Base-by-base conservation (phyloP, 2,797 vertebrate genomes). In the Denticeps clupeoides region DNA sequence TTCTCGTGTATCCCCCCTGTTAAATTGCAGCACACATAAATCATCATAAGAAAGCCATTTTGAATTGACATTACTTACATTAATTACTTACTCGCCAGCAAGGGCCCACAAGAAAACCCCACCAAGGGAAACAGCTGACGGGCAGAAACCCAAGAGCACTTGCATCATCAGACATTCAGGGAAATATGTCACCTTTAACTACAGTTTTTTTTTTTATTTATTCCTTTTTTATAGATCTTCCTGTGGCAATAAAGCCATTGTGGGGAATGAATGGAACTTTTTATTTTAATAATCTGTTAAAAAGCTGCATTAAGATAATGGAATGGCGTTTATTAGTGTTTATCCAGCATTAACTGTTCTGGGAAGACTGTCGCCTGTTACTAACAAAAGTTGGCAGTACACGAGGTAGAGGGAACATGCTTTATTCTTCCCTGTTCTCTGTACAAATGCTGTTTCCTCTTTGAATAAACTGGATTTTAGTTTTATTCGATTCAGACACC, bases 1-100 rank as follows among this genome's bases (percentile, higher is more conserved):
- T 41, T 58, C 74, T 74, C 73, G 67, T 72, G 65, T 65, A 33
- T 69, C 55, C 45, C 41, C 56, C 71, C 67, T 57, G 62, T 71
- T 68, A 72, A 75, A 64, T 65, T 56, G 49, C 56, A 50, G 47
- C 29, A 44, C 48, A 27, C 57, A 76, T 69, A 67, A 74, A 73
- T 76, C 69, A 69, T 56, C 55, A 65, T 43, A 63, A 60, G 59
- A 69, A 64, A 63, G 44, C 51, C 55, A 68, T 60, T 68, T 63
- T 60, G 47, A 51, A 41, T 65, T 62, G 56, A 66, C 57, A 63
- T 72, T 47, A 54, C 56, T 64, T 71, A 69, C 57, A 62, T 62
- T 65, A n/a, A n/a, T n/a, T n/a, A n/a, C n/a, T n/a, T n/a, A n/a
- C 38, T 47, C 8, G 45, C 48, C 35, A 21, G 23, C 28, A 40